Evolutionary conservation across 2,797 vertebrate genomes (phyloP).

Genomic region (Podarcis lilfordi): DNA sequence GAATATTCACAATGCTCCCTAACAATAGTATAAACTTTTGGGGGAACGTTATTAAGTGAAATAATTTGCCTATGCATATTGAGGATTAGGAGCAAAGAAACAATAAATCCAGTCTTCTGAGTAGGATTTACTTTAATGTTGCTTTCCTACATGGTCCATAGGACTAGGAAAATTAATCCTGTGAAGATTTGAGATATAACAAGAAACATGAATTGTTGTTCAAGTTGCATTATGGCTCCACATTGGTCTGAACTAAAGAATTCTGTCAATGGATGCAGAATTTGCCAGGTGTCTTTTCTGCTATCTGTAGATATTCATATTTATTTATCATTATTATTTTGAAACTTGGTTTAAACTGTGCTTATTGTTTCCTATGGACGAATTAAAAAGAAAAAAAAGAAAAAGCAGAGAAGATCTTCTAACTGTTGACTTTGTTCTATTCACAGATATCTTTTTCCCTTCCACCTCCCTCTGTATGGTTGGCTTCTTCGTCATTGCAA

Average conservation of each 20-base stretch:
- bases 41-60: background rate
- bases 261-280: no score
- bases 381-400: background rate
- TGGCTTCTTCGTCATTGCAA: background rate
- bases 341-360: background rate
- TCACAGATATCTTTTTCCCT: conserved; percentile 17
- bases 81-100: background rate
- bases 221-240: no score
- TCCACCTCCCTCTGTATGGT: background rate
- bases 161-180: background rate
- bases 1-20: background rate
- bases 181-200: background rate
- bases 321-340: background rate
- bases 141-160: background rate
- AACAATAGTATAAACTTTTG: background rate
- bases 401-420: background rate
- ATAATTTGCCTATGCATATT: background rate
- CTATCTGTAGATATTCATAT: background rate
- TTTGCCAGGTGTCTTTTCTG: no score
- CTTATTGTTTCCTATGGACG: background rate
- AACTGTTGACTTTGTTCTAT: background rate
- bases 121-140: background rate
- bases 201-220: no score
- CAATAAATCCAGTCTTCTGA: background rate
- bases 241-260: no score